Conservation (phyloP, 2,888 invertebrate species). For the Tineola bisselliella region DNA sequence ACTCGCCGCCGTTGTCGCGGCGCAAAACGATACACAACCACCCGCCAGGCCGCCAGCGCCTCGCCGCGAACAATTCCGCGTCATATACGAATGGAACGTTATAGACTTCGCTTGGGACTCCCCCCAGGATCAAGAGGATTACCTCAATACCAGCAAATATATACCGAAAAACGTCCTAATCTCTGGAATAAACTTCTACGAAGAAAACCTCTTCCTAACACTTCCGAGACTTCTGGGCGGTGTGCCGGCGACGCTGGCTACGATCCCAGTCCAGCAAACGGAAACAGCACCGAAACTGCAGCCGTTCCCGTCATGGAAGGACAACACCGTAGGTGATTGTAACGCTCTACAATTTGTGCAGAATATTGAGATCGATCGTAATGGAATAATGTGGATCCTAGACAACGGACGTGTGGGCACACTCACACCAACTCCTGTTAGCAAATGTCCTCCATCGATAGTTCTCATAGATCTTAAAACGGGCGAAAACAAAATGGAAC, state of each 20-base stretch:
- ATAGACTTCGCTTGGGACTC: conserved; percentile 76
- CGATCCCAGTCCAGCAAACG: conserved; percentile 58
- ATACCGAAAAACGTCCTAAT: conserved; percentile 74
- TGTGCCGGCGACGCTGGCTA: conserved; percentile 75
- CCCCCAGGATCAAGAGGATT: conserved; percentile 61
- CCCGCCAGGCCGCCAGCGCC: conserved; percentile 36
- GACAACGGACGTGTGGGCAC: conserved; percentile 75
- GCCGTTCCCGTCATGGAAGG: conserved; percentile 78
- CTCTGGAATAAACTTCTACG: conserved; percentile 74
- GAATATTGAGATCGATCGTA: conserved; percentile 76
- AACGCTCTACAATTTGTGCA: conserved; percentile 77
- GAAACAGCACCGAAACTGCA: conserved; percentile 68
- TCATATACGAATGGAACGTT: conserved; percentile 77
- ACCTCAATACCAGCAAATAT: conserved; percentile 67
- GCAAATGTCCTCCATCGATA: conserved; percentile 74
- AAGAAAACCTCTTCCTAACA: conserved; percentile 73
- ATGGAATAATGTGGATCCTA: conserved; percentile 74
- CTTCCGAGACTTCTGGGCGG: conserved; percentile 76
- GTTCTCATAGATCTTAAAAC: conserved; percentile 73
- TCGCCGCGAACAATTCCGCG: conserved; percentile 69
- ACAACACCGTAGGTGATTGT: conserved; percentile 74
- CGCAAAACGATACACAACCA: conserved; percentile 45
- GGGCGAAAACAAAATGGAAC: conserved; percentile 62
- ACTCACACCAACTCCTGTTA: conserved; percentile 58
- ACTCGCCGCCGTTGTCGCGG: conserved; percentile 41